phyloP scores from a whole-genome alignment of 2,888 invertebrate species.

The Cremastinae sp. region DNA sequence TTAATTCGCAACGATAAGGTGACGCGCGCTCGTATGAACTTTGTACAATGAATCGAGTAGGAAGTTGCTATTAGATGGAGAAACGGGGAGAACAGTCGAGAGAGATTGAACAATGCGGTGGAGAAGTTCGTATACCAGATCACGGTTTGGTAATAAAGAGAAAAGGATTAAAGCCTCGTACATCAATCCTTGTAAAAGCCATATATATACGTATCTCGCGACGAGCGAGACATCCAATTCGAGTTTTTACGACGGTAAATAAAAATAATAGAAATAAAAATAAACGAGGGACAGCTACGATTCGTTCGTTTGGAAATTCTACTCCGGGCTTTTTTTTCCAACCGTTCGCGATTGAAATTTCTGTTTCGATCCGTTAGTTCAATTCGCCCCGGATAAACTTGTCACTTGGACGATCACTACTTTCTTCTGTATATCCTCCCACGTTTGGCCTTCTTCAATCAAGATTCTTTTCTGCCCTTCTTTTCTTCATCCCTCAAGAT shows the following conservation, averaged over 20 bases:
- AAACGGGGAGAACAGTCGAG: constrained; percentile 11
- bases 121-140: constrained; percentile 37
- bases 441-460: neutral
- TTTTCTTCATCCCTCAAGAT: neutral
- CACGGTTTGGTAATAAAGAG: constrained; percentile 43
- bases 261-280: constrained; percentile 7
- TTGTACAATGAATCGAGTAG: constrained; percentile 26
- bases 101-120: constrained; percentile 30
- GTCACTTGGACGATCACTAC: neutral
- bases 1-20: constrained; percentile 9
- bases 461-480: neutral
- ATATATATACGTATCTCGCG: constrained; percentile 10
- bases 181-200: constrained; percentile 36
- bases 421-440: neutral
- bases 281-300: constrained; percentile 36
- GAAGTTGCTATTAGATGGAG: constrained; percentile 36
- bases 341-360: constrained; percentile 44
- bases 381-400: neutral
- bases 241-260: constrained; percentile 10
- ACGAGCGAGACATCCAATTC: neutral
- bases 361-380: constrained; percentile 5
- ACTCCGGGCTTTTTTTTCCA: constrained; percentile 49
- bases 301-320: constrained; percentile 55
- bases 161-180: constrained; percentile 54
- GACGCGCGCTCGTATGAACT: constrained; percentile 17